phyloP scores from a whole-genome alignment of 1,140 invertebrate species.

The Elymnias hypermnestra region DNA sequence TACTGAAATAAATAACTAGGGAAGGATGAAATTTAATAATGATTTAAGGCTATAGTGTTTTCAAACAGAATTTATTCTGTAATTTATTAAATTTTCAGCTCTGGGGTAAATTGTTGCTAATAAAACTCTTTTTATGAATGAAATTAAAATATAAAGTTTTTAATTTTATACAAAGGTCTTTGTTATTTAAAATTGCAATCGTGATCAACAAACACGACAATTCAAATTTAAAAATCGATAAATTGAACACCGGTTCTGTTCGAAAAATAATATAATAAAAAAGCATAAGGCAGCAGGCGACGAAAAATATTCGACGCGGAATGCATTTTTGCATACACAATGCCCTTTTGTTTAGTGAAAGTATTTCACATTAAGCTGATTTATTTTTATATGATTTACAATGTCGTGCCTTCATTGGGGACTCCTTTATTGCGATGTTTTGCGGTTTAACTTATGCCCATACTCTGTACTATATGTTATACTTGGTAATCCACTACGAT shows the following conservation, averaged over 20 bases:
- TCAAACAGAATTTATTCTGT: too few species aligned
- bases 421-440: slow-evolving; percentile 6
- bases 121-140: too few species aligned
- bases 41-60: too few species aligned
- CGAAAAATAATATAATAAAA: slow-evolving; percentile 50
- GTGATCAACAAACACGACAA: slow-evolving; percentile 61
- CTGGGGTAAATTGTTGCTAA: too few species aligned
- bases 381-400: slow-evolving; percentile 71
- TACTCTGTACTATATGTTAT: too few species aligned
- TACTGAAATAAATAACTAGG: slow-evolving; percentile 10
- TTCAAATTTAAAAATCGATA: slow-evolving; percentile 57
- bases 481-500: not conserved
- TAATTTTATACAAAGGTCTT: too few species aligned
- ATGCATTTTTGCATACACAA: slow-evolving; percentile 73
- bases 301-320: slow-evolving; percentile 64
- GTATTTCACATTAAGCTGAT: slow-evolving; percentile 72
- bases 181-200: slow-evolving; percentile 53
- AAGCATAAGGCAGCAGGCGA: slow-evolving; percentile 47
- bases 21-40: too few species aligned
- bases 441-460: not conserved
- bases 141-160: too few species aligned
- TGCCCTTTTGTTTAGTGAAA: slow-evolving; percentile 73
- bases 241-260: slow-evolving; percentile 42
- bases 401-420: slow-evolving; percentile 36
- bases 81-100: too few species aligned